Evolutionary conservation across 2,888 invertebrate species (phyloP).

Genomic region (Homarus gammarus): DNA sequence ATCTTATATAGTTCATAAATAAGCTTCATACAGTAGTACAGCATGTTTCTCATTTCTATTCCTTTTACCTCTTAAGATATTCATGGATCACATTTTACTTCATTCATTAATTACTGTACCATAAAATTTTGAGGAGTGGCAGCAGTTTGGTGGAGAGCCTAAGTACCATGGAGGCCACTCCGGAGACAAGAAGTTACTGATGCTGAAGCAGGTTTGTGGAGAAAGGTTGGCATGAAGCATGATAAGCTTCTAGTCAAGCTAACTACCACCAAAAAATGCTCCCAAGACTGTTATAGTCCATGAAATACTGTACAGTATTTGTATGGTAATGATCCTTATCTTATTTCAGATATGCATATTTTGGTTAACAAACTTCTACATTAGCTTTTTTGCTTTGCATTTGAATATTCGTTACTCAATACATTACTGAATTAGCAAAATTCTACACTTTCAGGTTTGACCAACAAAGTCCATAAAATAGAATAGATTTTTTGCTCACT

Average conservation of each 20-base stretch:
- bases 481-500: too few relatives aligned
- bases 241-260: slow-evolving; percentile 40
- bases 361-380: neutral
- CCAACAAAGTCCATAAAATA: neutral
- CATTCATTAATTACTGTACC: neutral
- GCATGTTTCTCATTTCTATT: neutral
- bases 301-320: slow-evolving; percentile 8
- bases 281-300: neutral
- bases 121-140: slow-evolving; percentile 29
- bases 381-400: neutral
- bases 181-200: slow-evolving; percentile 64
- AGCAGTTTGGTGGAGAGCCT: slow-evolving; percentile 41
- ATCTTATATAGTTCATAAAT: too few relatives aligned
- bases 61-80: neutral
- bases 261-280: neutral
- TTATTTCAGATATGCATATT: neutral
- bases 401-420: neutral
- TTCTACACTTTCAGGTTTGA: neutral
- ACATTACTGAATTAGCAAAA: neutral
- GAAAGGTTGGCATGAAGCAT: slow-evolving; percentile 52
- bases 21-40: too few relatives aligned
- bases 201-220: slow-evolving; percentile 65
- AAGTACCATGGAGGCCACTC: slow-evolving; percentile 57
- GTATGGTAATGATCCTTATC: neutral
- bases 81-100: neutral